Percentiles rank a stretch among this genome's conserved stretches.
These are phyloP conservation scores for Myotis yumanensis DNA, from an alignment of 2,113 vertebrate genomes.

Conservation along the genomic window DNA sequence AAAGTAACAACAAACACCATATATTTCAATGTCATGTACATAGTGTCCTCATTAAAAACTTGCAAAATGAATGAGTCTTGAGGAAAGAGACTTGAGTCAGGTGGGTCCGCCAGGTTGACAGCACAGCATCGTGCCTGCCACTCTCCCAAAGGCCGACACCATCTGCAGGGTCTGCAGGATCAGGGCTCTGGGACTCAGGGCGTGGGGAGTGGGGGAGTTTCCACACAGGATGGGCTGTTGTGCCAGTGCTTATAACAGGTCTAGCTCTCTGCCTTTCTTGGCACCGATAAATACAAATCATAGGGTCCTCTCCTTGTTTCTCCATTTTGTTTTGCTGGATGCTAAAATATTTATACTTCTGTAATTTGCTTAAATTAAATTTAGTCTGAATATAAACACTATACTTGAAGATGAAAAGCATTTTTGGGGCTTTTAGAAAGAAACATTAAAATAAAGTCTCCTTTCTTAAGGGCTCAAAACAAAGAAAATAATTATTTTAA, in stretches of 20 bases:
- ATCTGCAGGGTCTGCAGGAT: background rate
- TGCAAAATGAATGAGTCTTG: accelerated
- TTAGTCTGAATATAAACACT: background rate
- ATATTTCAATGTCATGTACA: accelerated
- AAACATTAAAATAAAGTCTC: background rate
- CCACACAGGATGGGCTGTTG: accelerated
- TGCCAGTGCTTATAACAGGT: accelerated
- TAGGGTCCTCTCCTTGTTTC: background rate
- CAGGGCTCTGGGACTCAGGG: accelerated
- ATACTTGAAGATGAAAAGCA: background rate
- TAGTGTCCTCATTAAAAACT: accelerated
- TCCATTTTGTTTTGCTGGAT: background rate
- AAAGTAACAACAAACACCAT: background rate
- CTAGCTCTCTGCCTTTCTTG: no score
- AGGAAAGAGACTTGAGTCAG: accelerated
- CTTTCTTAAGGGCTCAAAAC: background rate
- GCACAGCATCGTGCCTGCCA: accelerated
- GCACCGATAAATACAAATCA: background rate
- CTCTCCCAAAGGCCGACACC: accelerated
- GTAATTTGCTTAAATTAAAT: background rate
- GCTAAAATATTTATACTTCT: background rate
- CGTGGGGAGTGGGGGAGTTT: accelerated
- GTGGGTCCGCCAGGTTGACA: accelerated
- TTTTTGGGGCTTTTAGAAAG: constrained; percentile 23
- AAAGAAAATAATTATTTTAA: background rate